These are phyloP conservation scores for Cossypha caffra DNA, from an alignment of 2,797 vertebrate genomes.

Conservation along the genomic window DNA sequence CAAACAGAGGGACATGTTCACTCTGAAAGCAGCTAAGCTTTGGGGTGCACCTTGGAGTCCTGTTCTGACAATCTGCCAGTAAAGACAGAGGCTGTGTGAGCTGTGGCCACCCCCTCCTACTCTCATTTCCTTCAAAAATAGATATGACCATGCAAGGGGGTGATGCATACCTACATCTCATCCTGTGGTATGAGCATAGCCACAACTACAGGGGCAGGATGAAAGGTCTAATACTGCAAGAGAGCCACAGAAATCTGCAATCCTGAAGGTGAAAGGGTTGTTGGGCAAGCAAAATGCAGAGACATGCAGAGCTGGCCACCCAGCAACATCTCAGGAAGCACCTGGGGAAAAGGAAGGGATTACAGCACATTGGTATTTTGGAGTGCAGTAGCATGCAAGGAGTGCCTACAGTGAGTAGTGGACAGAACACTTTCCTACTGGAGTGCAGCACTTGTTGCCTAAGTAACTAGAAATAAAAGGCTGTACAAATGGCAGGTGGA, in stretches of 20 bases:
- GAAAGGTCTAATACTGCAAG: neutral
- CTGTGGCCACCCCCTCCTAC: neutral
- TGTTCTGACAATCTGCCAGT: neutral
- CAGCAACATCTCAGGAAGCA: neutral
- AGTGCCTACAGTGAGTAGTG: neutral
- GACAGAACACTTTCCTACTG: neutral
- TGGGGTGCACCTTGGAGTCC: neutral
- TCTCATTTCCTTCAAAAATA: neutral
- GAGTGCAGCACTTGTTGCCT: neutral
- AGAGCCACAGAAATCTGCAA: neutral
- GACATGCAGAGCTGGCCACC: neutral
- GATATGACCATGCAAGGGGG: neutral
- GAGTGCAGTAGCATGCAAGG: neutral
- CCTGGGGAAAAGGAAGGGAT: neutral
- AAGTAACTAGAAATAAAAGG: neutral
- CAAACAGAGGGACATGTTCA: neutral
- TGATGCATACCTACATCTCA: neutral
- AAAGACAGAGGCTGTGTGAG: neutral
- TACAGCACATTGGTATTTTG: fast-evolving
- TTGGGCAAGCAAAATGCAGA: neutral
- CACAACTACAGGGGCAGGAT: fast-evolving
- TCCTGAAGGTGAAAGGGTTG: neutral
- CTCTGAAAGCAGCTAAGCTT: neutral
- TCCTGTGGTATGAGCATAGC: neutral
- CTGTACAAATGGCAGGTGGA: neutral